Base-by-base conservation (phyloP, 2,888 invertebrate genomes). In the Meghimatium bilineatum region DNA sequence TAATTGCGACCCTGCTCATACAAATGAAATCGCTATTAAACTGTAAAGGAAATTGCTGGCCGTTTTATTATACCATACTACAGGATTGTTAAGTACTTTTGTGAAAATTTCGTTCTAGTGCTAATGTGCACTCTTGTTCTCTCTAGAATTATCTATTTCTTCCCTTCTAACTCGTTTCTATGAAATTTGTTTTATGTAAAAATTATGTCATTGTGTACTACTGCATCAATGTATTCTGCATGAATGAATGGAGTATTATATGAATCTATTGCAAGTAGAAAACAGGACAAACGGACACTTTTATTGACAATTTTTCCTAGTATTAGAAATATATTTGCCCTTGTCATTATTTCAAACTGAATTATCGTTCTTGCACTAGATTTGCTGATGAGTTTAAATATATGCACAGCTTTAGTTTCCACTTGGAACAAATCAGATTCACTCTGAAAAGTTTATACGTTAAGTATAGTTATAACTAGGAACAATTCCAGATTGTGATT, bases 371-470 rank as follows among this genome's bases (percentile, higher is more conserved):
- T 36, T 29, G 36, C 14, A 26, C 29, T 12, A 34, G 56, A 20
- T 76, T n/a, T 76, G 60, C 60, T 56, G 34, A 20, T 26, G 34
- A 26, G 76, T 60, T 76, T 76, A 76, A 76, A 76, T 20, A 76
- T 34, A 60, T 26, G 34, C 76, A 34, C 2, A 23, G 14, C 66
- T 66, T 38, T 26, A 26, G 63, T 63, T 77, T 63, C 29, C 14
- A 74, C 36, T 12, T 71, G 8, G 23, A 44, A 38, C 32, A 66
- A 66, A 66, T 66, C 66, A 66, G 29, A 32, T 66, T 66, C 17
- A 66, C 32, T 12, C 12, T 44, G 5, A 12, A 44, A 44, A 8
- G 12, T 44, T 44, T 44, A 12, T 8, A 8, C 44, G 12, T 5
- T 44, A 44, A 44, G 12, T 44, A 44, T 5, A 44, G 12, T 5